Base-by-base conservation (phyloP, 1,140 invertebrate genomes). In the Hermetia illucens region DNA sequence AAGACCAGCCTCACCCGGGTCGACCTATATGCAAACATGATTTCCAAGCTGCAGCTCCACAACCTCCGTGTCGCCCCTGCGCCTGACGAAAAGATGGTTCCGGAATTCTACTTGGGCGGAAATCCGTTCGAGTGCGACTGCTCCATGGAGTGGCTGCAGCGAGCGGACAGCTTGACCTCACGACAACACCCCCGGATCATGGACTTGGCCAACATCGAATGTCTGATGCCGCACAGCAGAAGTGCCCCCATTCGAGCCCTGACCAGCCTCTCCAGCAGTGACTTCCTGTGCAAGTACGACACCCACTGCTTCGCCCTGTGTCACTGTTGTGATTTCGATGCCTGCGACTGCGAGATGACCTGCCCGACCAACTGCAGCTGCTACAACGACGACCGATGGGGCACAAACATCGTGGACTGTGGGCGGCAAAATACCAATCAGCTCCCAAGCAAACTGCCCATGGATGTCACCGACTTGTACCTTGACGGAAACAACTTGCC, bases 71-170 rank as follows among this genome's bases (percentile, higher is more conserved):
- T 88, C 38, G 65, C 70, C 1, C 74, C 72, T 40, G 69, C 81
- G 24, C 57, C 70, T 3, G 56, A 61, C 22, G 66, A 69, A 37
- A 69, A 71, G 34, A 63, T 72, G 10, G 60, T 86, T 33, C 84
- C 85, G 1, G 79, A 87, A 51, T 87, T 90, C 61, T 86, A 85
- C 55, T 73, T 89, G 25, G 82, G 82, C 15, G 79, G 79, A 16
- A 90, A 90, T 65, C 83, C 85, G n/a, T 87, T 87, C 52, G 71
- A 77, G 41, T 89, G 85, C 58, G 83, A 90, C 57, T 85, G 82
- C 52, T 79, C 76, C 40, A 83, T 84, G 70, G 85, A 89, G 62
- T 89, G 85, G 85, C 65, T 90, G 42, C 79, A 87, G 47, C 62
- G 81, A 29, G 81, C 87, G 47, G 85, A 89, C 62, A 69, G 69